Base-by-base conservation (phyloP, 2,113 vertebrate species). In the Thermophis baileyi region DNA sequence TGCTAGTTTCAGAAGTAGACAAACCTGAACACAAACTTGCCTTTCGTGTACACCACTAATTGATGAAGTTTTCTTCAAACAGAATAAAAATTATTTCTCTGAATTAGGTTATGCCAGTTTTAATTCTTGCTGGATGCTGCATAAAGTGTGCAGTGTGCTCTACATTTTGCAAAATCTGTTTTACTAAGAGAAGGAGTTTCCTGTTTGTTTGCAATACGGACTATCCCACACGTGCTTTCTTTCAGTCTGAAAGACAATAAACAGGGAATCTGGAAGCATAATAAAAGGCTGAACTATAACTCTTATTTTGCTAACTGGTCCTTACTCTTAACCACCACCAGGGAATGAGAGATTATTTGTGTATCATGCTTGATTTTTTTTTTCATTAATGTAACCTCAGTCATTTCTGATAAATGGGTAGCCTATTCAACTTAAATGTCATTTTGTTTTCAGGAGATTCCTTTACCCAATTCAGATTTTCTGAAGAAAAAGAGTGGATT, bases 401-500 rank as follows among this genome's bases (percentile, higher is more conserved):
- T 85, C 40, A 91, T 10, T 91, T 51, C 90, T 85, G 1, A 54
- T 88, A 49, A 6, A 0, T 93, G 27, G 9, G 2, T 30, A 69
- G 20, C 0, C 22, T 91, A 50, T 57, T 93, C 2, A 1, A 25
- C 40, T 46, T 12, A 85, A n/a, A n/a, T 90, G 2, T 86, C 46
- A 44, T 90, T 89, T 54, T 12, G 2, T 94, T 94, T 94, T 6
- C 87, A 99, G 99, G 99, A n/a, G 98, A 99, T 97, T 99, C 98
- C 6, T 99, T 99, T 94, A 96, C 98, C 86, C 99, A 99, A 91
- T 99, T 99, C 95, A 98, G 98, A 49, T 99, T 99, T 97, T 97
- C 98, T 85, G 99, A 99, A 0, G 99, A 99, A 94, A 99, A 99
- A 47, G 98, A 99, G 81, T 99, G 99, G 99, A 98, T 98, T 94